Conservation (phyloP, 1,140 invertebrate species). For the Tribolium madens region DNA sequence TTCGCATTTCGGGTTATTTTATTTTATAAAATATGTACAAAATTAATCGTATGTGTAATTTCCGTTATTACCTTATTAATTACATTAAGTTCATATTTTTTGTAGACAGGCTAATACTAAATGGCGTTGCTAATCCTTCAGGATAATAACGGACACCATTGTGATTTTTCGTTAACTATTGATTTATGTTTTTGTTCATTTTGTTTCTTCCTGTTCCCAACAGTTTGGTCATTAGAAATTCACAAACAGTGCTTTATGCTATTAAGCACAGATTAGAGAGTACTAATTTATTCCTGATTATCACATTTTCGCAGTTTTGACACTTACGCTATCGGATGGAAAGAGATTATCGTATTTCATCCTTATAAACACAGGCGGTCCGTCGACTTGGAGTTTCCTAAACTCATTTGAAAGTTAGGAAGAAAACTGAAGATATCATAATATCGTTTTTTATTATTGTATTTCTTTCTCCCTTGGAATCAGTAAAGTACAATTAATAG, state of each 20-base stretch:
- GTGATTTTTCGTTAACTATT: neutral
- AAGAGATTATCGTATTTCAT: conserved; percentile 9
- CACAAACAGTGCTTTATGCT: conserved; percentile 5
- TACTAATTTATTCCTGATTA: conserved; percentile 25
- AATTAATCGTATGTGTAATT: neutral
- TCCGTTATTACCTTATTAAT: too few relatives aligned
- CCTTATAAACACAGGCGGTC: neutral
- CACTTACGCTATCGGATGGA: conserved; percentile 1
- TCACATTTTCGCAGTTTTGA: conserved; percentile 6
- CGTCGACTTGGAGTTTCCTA: neutral
- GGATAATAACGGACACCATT: neutral
- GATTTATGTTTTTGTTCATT: neutral
- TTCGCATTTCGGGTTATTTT: too few relatives aligned
- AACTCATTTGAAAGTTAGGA: neutral
- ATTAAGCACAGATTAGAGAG: neutral
- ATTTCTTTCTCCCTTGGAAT: neutral
- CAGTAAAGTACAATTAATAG: neutral
- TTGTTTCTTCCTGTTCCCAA: neutral
- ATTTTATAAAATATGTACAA: too few relatives aligned
- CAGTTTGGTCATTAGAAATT: conserved; percentile 2
- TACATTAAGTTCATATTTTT: too few relatives aligned
- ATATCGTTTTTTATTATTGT: neutral
- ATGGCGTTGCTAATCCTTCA: neutral
- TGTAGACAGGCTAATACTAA: neutral
- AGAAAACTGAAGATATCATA: neutral